A percentile compares a stretch with the other conserved stretches of the same genome.
Evolutionary conservation across 2,113 vertebrate species (phyloP).

Genomic region (Piaya cayana): DNA sequence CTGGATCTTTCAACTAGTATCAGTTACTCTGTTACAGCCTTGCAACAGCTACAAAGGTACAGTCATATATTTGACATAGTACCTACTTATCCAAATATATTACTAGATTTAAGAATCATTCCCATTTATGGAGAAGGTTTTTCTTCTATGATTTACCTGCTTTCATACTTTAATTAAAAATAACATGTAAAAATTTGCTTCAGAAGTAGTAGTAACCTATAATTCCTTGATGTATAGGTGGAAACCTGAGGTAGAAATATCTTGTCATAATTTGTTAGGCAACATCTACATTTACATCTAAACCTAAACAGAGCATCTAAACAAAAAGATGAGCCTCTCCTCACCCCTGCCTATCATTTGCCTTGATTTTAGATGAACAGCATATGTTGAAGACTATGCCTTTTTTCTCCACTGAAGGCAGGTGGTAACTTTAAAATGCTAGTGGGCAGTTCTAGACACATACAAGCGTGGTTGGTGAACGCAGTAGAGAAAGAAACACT

Average conservation of each 20-base stretch:
- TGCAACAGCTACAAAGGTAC: not conserved
- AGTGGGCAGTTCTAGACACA: not conserved
- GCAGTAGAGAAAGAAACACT: not conserved
- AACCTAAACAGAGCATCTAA: not conserved
- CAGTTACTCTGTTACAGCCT: not conserved
- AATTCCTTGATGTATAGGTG: not conserved
- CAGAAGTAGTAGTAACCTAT: not conserved
- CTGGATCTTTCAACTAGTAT: not conserved
- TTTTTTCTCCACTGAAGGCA: not conserved
- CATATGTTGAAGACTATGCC: rapidly evolving
- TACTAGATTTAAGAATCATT: not conserved
- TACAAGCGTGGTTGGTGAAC: not conserved
- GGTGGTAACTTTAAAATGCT: not conserved
- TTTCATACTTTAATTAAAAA: not conserved
- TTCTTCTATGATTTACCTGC: not conserved
- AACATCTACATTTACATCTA: not conserved
- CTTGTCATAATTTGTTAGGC: not conserved
- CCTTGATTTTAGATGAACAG: not conserved
- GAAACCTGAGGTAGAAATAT: not conserved
- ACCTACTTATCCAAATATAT: not conserved
- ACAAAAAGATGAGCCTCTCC: not conserved
- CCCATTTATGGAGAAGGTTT: not conserved
- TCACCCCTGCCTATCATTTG: not conserved
- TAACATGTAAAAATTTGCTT: not conserved
- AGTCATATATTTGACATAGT: not conserved